Evolutionary conservation across 2,888 invertebrate species (phyloP), one percentile per base, ranked within the genome.

Genomic region (Orthosia cruda): DNA sequence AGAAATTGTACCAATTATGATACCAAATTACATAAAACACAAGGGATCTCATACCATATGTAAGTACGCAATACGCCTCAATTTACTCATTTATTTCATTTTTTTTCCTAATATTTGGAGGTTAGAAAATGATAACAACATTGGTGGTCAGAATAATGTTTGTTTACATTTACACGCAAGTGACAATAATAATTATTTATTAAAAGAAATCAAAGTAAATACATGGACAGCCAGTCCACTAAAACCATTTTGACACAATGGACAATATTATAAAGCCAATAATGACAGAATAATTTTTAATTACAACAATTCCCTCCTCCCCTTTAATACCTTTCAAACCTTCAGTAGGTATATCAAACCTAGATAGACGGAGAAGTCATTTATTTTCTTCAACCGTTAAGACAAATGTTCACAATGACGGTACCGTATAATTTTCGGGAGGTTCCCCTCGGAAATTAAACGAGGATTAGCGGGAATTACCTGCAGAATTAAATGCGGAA

Each of bases 391-490:
- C 49, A 77, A 67, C 77, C 66, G 16, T 23, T 57, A 78, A 67
- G 78, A 77, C 71, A 62, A 69, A 75, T 59, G 67, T 75, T 58
- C 66, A 70, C 57, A 83, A 57, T 78, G 66, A 82, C 47, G 59
- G 52, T 15, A 20, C 62, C 18, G 58, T 57, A 77, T 77, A 77
- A 80, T 83, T 83, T 74, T 74, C 64, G n/a, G 26, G 11, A 40
- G 54, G 71, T 74, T 74, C 71, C 75, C 65, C 40, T 67, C 71
- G 77, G 77, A 87, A 86, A 86, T 82, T 77, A 87, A 87, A 69
- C 45, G 23, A 45, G 81, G 77, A 85, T 85, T 84, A 82, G 47
- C 49, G 40, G 47, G 80, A 69, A 74, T 81, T 83, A 82, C 49
- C 32, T 49, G 40, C 62, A 66, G 58, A 71, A 80, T 77, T 75